phyloP scores from a whole-genome alignment of 1,140 invertebrate genomes.

The Drosophila bocqueti region DNA sequence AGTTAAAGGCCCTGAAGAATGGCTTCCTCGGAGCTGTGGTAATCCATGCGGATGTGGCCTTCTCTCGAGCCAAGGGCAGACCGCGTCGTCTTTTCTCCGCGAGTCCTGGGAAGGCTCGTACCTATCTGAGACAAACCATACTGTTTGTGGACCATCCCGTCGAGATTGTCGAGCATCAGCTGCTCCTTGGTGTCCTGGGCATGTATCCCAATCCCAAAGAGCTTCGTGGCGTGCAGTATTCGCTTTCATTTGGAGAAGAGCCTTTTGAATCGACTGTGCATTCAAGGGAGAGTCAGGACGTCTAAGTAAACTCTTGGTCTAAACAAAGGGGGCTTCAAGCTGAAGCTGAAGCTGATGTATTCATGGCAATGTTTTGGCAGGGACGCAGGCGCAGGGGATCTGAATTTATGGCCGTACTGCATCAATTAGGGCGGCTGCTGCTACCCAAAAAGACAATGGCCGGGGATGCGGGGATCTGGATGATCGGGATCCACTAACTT shows the following conservation, averaged over 20 bases:
- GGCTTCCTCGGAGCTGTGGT: slow-evolving; percentile 21
- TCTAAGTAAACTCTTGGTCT: slow-evolving; percentile 6
- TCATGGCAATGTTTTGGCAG: slow-evolving; percentile 60
- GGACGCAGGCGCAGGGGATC: slow-evolving; percentile 38
- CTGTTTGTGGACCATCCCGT: slow-evolving; percentile 14
- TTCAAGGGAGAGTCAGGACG: not conserved
- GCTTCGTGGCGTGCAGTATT: slow-evolving; percentile 42
- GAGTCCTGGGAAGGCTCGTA: slow-evolving; percentile 26
- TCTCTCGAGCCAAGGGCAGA: not conserved
- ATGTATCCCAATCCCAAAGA: slow-evolving; percentile 10
- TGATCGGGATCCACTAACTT: slow-evolving; percentile 25
- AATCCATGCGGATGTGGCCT: slow-evolving; percentile 37
- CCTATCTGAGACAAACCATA: slow-evolving; percentile 45
- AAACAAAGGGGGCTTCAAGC: slow-evolving; percentile 42
- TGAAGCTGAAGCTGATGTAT: slow-evolving; percentile 58
- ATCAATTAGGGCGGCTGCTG: slow-evolving; percentile 78
- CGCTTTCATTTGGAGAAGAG: slow-evolving; percentile 7
- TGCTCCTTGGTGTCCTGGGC: slow-evolving; percentile 36
- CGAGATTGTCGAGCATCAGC: slow-evolving; percentile 2
- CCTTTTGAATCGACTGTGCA: not conserved
- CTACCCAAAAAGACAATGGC: slow-evolving; percentile 69
- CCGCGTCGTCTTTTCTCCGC: slow-evolving; percentile 37
- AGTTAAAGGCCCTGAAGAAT: slow-evolving; percentile 2
- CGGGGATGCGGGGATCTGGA: slow-evolving; percentile 17
- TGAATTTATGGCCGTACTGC: slow-evolving; percentile 78